These are phyloP conservation scores for Xestia xanthographa DNA, from an alignment of 2,888 invertebrate genomes.

Conservation along the genomic window DNA sequence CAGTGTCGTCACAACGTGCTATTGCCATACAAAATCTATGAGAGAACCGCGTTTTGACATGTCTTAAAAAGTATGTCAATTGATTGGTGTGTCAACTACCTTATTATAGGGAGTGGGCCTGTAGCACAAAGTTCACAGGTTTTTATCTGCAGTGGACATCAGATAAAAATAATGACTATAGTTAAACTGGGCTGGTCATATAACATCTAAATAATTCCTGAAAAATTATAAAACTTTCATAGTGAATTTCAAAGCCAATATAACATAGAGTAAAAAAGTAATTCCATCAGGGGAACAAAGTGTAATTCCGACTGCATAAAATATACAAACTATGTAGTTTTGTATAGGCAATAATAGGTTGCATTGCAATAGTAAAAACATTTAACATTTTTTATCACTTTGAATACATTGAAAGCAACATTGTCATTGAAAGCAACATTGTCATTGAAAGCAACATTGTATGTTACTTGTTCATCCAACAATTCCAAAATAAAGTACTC, in stretches of 20 bases:
- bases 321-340: background rate
- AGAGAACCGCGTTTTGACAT: too few species aligned
- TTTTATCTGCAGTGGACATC: background rate
- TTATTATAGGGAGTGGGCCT: background rate
- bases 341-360: background rate
- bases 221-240: background rate
- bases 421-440: too few species aligned
- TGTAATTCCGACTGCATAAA: background rate
- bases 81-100: too few species aligned
- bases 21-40: too few species aligned
- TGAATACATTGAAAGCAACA: background rate
- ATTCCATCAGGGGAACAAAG: background rate
- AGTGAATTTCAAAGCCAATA: background rate
- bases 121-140: background rate
- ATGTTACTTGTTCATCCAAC: conserved; percentile 2
- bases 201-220: background rate
- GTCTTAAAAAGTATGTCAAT: too few species aligned
- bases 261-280: background rate
- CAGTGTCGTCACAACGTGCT: too few species aligned
- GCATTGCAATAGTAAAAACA: background rate
- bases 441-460: background rate
- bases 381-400: background rate
- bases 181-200: background rate
- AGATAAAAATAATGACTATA: background rate
- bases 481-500: too few species aligned